Base-by-base conservation (phyloP, 2,113 vertebrate genomes). In the Pelmatolapia mariae region DNA sequence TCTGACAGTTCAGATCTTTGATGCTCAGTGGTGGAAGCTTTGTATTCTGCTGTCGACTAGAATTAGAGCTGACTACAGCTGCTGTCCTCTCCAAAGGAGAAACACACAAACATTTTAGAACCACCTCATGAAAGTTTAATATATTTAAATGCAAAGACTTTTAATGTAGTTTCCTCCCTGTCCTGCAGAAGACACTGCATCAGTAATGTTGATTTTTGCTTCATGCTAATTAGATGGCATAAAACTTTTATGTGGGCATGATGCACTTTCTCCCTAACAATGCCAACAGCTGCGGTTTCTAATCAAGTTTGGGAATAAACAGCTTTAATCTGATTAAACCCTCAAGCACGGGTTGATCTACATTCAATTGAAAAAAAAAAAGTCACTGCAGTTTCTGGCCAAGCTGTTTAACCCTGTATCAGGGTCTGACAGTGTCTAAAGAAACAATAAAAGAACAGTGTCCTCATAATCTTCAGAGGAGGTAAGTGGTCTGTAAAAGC, bases 121-220 rank as follows among this genome's bases (percentile, higher is more conserved):
- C 73, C 73, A 52, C 16, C 73, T 78, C 26, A n/a, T 78, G 24
- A 50, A 78, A 50, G 26, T 31, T 78, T 33, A 19, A 78, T 78
- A 78, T 78, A 78, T 33, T 33, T 6, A 29, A 78, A 78, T 78
- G 16, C 9, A 76, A 76, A 47, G 40, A 47, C 22, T 73, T 24
- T 18, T 29, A 24, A 47, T 47, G 40, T 2, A 31, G 26, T 78
- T 31, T 50, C 16, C 0, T 12, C 10, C 7, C 5, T n/a, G 7
- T 78, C 29, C 73, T 50, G 7, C 15, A 78, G 73, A 52, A 78
- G 26, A 50, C 6, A 26, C 15, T 29, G 24, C 43, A 19, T 76
- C 24, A 50, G 43, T 45, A 0, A 45, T 45, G 40, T 0, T 12
- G 40, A 76, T 0, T 76, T 63, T 29, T 52, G 26, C 0, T 26